Base-by-base conservation (phyloP, 2,797 vertebrate species). In the Natrix natrix region DNA sequence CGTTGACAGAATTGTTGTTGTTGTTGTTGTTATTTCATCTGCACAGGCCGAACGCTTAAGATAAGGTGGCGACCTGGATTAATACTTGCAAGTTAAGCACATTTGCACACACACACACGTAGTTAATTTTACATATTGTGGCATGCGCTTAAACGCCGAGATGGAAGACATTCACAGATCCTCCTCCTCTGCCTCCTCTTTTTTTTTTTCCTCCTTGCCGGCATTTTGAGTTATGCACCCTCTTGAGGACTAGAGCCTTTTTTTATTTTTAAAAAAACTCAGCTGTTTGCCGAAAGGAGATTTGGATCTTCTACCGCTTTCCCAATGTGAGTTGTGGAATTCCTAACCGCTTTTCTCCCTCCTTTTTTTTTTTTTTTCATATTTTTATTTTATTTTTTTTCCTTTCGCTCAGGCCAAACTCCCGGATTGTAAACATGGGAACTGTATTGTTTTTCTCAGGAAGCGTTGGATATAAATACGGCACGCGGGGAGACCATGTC, bases 361-460 rank as follows among this genome's bases (percentile, higher is more conserved):
- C 16, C 28, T 24, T 32, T 37, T 26, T 1, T 1, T 1, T 1
- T 60, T 5, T 22, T 28, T 2, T 22, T 91, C 96, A 17, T 37
- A 37, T 26, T 1, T 5, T 60, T 43, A 52, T 5, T 22, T 5
- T 5, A n/a, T 14, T 91, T 96, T 94, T 92, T 94, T 4, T 4
- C 43, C 93, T 89, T n/a, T 55, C 28, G 5, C 20, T 83, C 37
- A 22, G 32, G 69, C 69, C 69, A 22, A 78, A 78, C 37, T 37
- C 88, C 32, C n/a, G 69, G 48, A n/a, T 57, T 92, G 89, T 66
- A 93, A 97, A 98, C 97, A 98, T 98, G 97, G 97, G 43, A 93
- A 94, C 97, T 98, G 98, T 98, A 99, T 99, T 99, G 99, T 99
- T 99, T 99, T 99, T 98, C 97, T 97, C 97, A 98, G 99, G 99